Conservation (phyloP, 2,797 vertebrate species). For the Bradypodion pumilum region DNA sequence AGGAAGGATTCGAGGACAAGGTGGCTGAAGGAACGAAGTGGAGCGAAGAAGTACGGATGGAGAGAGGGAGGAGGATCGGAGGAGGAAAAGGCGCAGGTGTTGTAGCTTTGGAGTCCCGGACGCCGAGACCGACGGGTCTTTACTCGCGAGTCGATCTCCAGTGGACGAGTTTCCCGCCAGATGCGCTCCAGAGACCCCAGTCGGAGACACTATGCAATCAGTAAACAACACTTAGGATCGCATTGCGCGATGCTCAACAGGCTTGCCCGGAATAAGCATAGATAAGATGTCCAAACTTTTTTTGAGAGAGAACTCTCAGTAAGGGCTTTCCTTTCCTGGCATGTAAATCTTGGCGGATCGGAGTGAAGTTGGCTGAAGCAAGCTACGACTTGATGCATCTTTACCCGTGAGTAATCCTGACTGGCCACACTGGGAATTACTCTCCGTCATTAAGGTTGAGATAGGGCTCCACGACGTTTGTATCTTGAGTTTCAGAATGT, state of each 20-base stretch:
- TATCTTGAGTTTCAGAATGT: too few species aligned
- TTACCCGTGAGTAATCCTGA: not conserved
- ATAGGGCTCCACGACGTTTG: too few species aligned
- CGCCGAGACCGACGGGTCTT: too few species aligned
- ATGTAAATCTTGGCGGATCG: not conserved
- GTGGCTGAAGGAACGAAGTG: too few species aligned
- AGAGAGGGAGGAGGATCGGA: not conserved
- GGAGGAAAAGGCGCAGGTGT: not conserved
- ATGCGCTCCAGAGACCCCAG: too few species aligned
- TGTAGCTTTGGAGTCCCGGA: not conserved
- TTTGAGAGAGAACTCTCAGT: not conserved
- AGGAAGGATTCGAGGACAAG: too few species aligned
- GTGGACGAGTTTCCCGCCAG: too few species aligned
- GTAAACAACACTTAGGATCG: not conserved
- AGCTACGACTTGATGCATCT: too few species aligned
- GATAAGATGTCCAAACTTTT: not conserved
- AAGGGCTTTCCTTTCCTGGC: not conserved
- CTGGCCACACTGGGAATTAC: too few species aligned
- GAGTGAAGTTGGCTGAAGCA: not conserved
- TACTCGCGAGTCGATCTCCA: not conserved
- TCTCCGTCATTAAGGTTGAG: not conserved
- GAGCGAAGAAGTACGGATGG: too few species aligned
- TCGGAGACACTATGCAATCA: too few species aligned
- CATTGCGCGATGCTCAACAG: not conserved
- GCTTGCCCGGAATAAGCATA: not conserved